Evolutionary conservation across 2,113 vertebrate genomes (phyloP), one percentile per base, ranked within the genome.

Genomic region (Centrocercus urophasianus): DNA sequence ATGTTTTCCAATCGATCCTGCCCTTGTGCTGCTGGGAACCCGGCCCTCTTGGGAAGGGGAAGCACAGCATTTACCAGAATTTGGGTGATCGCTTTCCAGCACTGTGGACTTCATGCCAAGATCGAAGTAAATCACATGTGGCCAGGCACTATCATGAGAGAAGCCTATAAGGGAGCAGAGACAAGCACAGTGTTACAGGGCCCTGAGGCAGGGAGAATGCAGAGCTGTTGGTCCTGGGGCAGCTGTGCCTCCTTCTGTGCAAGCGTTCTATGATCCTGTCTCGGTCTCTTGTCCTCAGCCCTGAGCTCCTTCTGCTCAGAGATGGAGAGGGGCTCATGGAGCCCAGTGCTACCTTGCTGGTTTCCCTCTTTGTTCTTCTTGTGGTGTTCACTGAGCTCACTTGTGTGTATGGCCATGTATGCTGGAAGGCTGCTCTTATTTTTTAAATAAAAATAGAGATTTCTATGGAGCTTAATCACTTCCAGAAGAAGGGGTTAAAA

Each of bases 11-110:
- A 66, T 83, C 3, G 21, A 74, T 92, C 74, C 74, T 82, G 77
- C 70, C 88, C 93, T 91, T 82, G 64, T 13, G 42, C 60, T 97
- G 95, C 96, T 93, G 96, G 96, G 95, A 96, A 96, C 48, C 57
- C 15, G 0, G 19, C 79, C 61, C 87, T 27, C 86, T n/a, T 8
- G 21, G 84, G 85, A 64, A n/a, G 81, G 82, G 94, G 86, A 90
- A 90, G 50, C 86, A 38, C 65, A 2, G 69, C 43, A 9, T 77
- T 93, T 94, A 87, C 95, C 93, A 91, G 91, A 87, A 95, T 71
- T 88, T 90, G 84, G 57, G 57, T 36, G 48, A 85, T 59, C 8
- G 6, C 47, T 94, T 96, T 90, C 89, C 91, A 92, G 91, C 59
- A 81, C 32, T 40, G 52, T 16, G 79, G 30, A 71, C 65, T 72